Conservation (phyloP, 64 coral and sea anemone genomes). For the Orbicella faveolata region DNA sequence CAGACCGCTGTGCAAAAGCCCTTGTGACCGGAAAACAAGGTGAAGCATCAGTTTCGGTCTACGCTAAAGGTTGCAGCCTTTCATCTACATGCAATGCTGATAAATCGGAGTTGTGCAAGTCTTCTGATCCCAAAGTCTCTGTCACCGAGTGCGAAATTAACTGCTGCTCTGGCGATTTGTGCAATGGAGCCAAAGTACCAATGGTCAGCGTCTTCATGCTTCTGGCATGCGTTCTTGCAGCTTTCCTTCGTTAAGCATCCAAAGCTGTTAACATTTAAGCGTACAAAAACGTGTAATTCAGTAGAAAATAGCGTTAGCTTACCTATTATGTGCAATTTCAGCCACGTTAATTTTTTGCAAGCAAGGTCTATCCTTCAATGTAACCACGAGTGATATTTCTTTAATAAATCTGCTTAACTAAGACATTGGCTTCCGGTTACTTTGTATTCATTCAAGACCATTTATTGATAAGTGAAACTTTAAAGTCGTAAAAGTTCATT, state of each 20-base stretch:
- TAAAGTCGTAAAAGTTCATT: too few relatives aligned
- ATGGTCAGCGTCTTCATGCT: conserved; percentile 11
- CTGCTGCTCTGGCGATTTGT: conserved; percentile 9
- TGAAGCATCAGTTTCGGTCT: background rate
- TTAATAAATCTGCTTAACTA: too few relatives aligned
- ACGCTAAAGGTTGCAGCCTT: background rate
- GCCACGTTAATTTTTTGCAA: too few relatives aligned
- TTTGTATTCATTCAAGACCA: too few relatives aligned
- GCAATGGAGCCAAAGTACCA: background rate
- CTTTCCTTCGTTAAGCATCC: background rate
- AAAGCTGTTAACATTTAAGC: too few relatives aligned
- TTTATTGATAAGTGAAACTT: too few relatives aligned
- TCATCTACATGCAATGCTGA: background rate
- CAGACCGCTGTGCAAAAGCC: background rate
- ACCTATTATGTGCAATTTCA: too few relatives aligned
- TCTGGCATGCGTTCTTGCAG: conserved; percentile 1
- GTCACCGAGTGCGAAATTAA: background rate
- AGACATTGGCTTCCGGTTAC: too few relatives aligned
- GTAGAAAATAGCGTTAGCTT: too few relatives aligned
- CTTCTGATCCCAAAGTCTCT: background rate
- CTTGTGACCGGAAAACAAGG: background rate
- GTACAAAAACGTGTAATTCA: too few relatives aligned
- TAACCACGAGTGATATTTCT: too few relatives aligned
- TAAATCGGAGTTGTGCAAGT: background rate
- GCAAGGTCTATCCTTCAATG: too few relatives aligned